Evolutionary conservation across 2,113 vertebrate genomes (phyloP), one percentile per base, ranked within the genome.

Genomic region (Channa argus): DNA sequence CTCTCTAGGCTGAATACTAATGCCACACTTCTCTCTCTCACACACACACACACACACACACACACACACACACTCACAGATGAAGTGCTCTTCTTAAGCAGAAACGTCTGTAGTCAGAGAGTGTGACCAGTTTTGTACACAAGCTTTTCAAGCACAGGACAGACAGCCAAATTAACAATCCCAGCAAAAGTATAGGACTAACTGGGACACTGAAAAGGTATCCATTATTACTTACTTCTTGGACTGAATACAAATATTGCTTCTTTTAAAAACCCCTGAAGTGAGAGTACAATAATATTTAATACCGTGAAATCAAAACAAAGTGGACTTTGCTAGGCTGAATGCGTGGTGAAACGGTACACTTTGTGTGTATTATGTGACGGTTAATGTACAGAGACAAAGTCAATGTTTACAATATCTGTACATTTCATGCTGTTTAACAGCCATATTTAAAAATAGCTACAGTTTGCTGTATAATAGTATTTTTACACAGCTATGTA

Each of bases 1-100:
- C 84, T 79, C 86, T 71, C 38, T 38, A 51, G 55, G 41, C 68
- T 84, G 91, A 82, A 90, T 92, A 84, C 89, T 88, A 88, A 92
- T 89, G 84, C 68, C 65, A n/a, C 70, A 65, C 56, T 73, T 5
- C 49, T 58, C 80, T 53, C 45, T 69, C 56, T 53, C 44, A 58
- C 39, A 75, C 15, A 34, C 15, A 14, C 52, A 46, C 53, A 55
- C 71, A 46, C 37, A 24, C 34, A 51, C 10, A 65, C 45, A 50
- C 55, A 65, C 54, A 68, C 59, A 65, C 71, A 62, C 50, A 60
- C 74, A n/a, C 64, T 55, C 79, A 75, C 63, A 63, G 44, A 83
- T 58, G 69, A 77, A 89, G 84, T 55, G 66, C 76, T 80, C 83
- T 75, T 63, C 49, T 84, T 52, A 47, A 67, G n/a, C 34, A 75